These are phyloP conservation scores for Peromyscus attwateri DNA, from an alignment of 2,797 vertebrate species.

Conservation along the genomic window DNA sequence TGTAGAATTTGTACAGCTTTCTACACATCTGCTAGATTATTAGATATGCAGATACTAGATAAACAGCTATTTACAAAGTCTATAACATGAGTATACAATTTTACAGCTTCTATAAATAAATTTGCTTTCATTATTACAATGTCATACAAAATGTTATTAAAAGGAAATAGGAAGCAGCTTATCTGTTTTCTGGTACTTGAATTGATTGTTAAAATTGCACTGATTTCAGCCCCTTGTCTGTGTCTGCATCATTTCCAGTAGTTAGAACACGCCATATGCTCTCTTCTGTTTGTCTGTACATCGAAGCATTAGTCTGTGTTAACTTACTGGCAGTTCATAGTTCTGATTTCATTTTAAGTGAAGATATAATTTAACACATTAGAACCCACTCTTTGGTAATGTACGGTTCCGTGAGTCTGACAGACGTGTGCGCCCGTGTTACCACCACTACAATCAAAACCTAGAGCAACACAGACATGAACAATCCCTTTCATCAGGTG, in stretches of 20 bases:
- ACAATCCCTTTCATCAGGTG: neutral
- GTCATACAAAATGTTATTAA: conserved; percentile 10
- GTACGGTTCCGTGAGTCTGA: neutral
- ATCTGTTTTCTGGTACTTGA: neutral
- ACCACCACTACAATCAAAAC: neutral
- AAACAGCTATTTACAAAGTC: neutral
- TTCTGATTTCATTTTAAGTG: conserved; percentile 8
- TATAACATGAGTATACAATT: neutral
- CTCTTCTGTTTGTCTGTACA: conserved; percentile 16
- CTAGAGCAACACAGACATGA: neutral
- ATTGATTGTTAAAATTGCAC: neutral
- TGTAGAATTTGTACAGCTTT: neutral
- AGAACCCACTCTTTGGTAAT: neutral
- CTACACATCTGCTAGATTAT: neutral
- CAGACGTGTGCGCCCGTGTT: neutral
- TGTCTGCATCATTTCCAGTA: neutral
- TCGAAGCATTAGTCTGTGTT: neutral
- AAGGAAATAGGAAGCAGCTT: neutral
- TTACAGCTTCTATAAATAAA: neutral
- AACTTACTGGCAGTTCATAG: neutral
- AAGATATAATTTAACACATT: neutral
- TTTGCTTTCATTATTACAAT: neutral
- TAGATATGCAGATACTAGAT: neutral
- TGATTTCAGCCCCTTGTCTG: neutral
- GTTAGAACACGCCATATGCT: neutral